Evolutionary conservation across 2,888 invertebrate genomes (phyloP).

Genomic region (Beris morrisii): DNA sequence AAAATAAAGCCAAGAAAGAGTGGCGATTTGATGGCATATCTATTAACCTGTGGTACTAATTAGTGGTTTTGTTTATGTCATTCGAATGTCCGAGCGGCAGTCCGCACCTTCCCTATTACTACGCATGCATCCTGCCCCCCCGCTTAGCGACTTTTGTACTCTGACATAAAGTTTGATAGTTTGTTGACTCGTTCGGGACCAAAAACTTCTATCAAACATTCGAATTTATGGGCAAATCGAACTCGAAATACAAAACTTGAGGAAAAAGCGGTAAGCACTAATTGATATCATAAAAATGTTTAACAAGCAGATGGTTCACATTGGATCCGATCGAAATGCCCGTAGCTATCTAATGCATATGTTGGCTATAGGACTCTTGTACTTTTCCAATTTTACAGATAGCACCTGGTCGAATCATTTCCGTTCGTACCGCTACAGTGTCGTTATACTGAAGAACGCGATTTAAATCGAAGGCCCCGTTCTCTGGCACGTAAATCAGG

Average conservation of each 20-base stretch:
- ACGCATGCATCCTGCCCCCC: too few species aligned
- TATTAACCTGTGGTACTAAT: too few species aligned
- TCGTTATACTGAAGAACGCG: neutral
- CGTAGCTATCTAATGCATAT: slow-evolving; percentile 1
- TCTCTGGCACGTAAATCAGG: slow-evolving; percentile 11
- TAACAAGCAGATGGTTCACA: slow-evolving; percentile 17
- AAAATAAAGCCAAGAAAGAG: too few species aligned
- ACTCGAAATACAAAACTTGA: neutral
- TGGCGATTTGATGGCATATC: too few species aligned
- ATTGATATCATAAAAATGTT: slow-evolving; percentile 24
- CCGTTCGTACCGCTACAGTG: slow-evolving; percentile 3
- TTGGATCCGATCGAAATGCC: slow-evolving; percentile 9
- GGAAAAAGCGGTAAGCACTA: slow-evolving; percentile 12
- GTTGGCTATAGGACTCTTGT: neutral
- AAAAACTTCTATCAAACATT: too few species aligned
- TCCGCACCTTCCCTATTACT: too few species aligned
- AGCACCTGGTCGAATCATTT: slow-evolving; percentile 19
- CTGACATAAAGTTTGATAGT: too few species aligned
- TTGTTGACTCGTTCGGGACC: too few species aligned
- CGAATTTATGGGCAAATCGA: too few species aligned
- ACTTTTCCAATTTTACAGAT: neutral
- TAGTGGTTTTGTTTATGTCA: too few species aligned
- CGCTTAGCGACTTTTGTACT: too few species aligned
- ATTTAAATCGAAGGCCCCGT: neutral
- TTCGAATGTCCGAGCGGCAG: too few species aligned